phyloP scores from a whole-genome alignment of 2,888 invertebrate species.

The Nemurella pictetii region DNA sequence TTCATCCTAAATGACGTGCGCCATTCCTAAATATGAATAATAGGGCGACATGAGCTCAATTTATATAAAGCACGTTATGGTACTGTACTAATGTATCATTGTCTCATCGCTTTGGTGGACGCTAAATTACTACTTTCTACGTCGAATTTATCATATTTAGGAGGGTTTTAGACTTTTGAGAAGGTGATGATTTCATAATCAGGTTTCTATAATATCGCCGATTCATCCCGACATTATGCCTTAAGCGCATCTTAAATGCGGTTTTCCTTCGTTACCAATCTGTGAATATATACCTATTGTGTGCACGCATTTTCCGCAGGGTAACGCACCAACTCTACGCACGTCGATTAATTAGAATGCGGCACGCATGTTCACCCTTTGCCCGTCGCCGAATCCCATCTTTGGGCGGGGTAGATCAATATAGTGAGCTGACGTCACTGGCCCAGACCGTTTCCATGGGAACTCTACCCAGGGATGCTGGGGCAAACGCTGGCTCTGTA shows the following conservation, averaged over 20 bases:
- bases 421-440: slow-evolving; percentile 28
- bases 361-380: background rate
- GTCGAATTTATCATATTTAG: background rate
- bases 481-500: background rate
- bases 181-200: background rate
- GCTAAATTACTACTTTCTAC: background rate
- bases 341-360: background rate
- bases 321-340: background rate
- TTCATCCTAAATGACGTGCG: background rate
- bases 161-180: background rate
- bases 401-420: slow-evolving; percentile 29
- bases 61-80: background rate
- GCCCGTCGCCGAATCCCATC: background rate
- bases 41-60: background rate
- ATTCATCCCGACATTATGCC: background rate
- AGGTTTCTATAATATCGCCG: background rate
- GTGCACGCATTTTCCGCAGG: background rate
- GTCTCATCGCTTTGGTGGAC: background rate
- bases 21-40: background rate
- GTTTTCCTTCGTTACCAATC: background rate
- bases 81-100: background rate
- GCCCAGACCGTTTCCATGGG: slow-evolving; percentile 31
- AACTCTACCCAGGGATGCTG: slow-evolving; percentile 29
- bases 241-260: background rate
- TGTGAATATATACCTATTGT: background rate